These are phyloP conservation scores for Alviniconcha marisindica DNA, from an alignment of 1,140 invertebrate species.

Conservation along the genomic window DNA sequence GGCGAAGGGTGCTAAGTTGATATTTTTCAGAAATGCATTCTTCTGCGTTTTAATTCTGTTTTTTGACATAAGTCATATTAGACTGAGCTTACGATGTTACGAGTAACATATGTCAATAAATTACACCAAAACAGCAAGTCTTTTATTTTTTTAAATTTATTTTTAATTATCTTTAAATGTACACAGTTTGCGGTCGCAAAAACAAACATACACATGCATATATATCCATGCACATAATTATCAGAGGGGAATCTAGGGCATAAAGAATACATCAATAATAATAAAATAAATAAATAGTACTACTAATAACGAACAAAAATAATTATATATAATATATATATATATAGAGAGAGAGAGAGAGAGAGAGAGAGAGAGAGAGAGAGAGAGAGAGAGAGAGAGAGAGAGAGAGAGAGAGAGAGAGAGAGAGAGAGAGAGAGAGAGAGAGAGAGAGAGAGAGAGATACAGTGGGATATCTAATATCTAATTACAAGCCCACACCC, in stretches of 20 bases:
- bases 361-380: not conserved
- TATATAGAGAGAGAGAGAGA: not conserved
- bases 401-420: constrained; percentile 22
- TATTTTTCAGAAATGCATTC: not conserved
- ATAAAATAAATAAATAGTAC: too few species aligned
- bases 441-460: constrained; percentile 22
- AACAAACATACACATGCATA: too few species aligned
- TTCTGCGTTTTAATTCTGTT: not conserved
- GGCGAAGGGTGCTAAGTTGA: not conserved
- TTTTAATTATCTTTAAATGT: too few species aligned
- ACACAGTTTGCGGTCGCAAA: too few species aligned
- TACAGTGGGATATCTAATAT: not conserved
- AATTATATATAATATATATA: too few species aligned
- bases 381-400: constrained; percentile 22
- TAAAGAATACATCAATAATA: too few species aligned
- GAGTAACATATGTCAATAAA: too few species aligned
- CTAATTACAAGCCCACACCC: not conserved
- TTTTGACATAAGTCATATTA: too few species aligned
- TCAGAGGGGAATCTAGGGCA: too few species aligned
- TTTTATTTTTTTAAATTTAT: not conserved
- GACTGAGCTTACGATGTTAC: not conserved
- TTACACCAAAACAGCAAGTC: not conserved
- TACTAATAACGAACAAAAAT: too few species aligned
- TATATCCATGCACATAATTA: too few species aligned
- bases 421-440: constrained; percentile 22